phyloP scores from a whole-genome alignment of 1,140 invertebrate species.

The Melitaea cinxia region DNA sequence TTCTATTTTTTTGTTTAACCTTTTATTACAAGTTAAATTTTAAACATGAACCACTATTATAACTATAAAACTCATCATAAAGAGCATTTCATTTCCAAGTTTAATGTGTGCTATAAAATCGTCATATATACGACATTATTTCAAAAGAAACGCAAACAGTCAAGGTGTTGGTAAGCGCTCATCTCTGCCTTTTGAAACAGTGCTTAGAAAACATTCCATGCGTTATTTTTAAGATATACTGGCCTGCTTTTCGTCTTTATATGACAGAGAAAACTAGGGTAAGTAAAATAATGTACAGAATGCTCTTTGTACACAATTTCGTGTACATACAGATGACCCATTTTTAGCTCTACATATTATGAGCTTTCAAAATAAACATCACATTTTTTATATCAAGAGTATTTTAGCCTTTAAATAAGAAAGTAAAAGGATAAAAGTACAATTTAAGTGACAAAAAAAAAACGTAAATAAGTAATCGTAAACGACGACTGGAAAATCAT shows the following conservation, averaged over 20 bases:
- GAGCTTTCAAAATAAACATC: not conserved
- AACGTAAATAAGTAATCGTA: too few species aligned
- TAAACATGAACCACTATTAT: constrained; percentile 16
- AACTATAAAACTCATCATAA: constrained; percentile 18
- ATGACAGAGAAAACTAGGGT: constrained; percentile 22
- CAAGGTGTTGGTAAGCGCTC: constrained; percentile 35
- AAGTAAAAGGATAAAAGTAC: too few species aligned
- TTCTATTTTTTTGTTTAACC: not conserved
- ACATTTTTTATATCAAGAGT: not conserved
- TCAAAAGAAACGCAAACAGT: constrained; percentile 35
- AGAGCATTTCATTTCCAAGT: constrained; percentile 26
- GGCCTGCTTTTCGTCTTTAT: constrained; percentile 31
- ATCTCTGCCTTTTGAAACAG: constrained; percentile 34
- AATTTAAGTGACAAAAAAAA: too few species aligned
- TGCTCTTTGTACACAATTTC: constrained; percentile 17
- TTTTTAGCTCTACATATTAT: constrained; percentile 5
- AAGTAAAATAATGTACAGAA: constrained; percentile 22
- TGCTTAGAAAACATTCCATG: constrained; percentile 33
- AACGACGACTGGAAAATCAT: too few species aligned
- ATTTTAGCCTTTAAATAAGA: too few species aligned
- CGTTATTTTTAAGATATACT: constrained; percentile 36
- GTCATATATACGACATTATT: constrained; percentile 25
- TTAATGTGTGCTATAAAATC: constrained; percentile 31
- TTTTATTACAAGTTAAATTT: constrained; percentile 1
- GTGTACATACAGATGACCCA: constrained; percentile 18